A percentile compares a stretch with the other conserved stretches of the same genome.
Evolutionary conservation across 2,888 invertebrate genomes (phyloP).

Genomic region (Leptodirus hochenwartii): DNA sequence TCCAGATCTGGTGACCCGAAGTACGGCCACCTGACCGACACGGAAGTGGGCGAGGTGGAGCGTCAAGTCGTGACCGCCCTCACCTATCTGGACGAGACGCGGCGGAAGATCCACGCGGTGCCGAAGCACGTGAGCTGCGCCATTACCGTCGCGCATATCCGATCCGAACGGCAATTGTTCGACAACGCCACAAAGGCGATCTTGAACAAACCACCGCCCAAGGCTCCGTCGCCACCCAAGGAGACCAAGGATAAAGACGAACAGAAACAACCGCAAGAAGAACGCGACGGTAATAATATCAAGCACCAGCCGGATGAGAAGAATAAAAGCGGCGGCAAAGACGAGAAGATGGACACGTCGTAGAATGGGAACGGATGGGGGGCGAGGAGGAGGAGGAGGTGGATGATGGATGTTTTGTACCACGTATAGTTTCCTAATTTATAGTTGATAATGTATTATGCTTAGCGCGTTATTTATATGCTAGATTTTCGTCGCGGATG

Average conservation of each 20-base stretch:
- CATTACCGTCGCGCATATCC: constrained; percentile 60
- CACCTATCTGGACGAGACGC: constrained; percentile 62
- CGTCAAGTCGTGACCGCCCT: constrained; percentile 51
- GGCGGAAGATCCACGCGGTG: constrained; percentile 42
- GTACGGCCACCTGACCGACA: constrained; percentile 62
- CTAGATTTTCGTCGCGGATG: too few species aligned
- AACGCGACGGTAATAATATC: too few species aligned
- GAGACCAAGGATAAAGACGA: constrained; percentile 20
- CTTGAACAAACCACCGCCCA: constrained; percentile 81
- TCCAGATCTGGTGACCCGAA: constrained; percentile 51
- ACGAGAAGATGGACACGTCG: too few species aligned
- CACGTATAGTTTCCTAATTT: too few species aligned
- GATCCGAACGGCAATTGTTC: constrained; percentile 56
- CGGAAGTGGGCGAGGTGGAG: constrained; percentile 61
- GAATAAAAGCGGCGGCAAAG: too few species aligned
- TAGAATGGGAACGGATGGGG: too few species aligned
- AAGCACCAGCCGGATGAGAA: too few species aligned
- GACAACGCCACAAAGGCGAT: constrained; percentile 48
- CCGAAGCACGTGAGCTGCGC: constrained; percentile 57
- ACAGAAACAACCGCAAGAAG: constrained; percentile 9
- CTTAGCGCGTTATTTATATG: too few species aligned
- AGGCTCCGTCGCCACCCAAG: constrained; percentile 43
- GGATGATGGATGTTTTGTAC: too few species aligned
- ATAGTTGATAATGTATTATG: too few species aligned
- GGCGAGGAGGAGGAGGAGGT: too few species aligned